Evolutionary conservation across 2,113 vertebrate species (phyloP), one percentile per base, ranked within the genome.

Genomic region (Pycnonotus jocosus): DNA sequence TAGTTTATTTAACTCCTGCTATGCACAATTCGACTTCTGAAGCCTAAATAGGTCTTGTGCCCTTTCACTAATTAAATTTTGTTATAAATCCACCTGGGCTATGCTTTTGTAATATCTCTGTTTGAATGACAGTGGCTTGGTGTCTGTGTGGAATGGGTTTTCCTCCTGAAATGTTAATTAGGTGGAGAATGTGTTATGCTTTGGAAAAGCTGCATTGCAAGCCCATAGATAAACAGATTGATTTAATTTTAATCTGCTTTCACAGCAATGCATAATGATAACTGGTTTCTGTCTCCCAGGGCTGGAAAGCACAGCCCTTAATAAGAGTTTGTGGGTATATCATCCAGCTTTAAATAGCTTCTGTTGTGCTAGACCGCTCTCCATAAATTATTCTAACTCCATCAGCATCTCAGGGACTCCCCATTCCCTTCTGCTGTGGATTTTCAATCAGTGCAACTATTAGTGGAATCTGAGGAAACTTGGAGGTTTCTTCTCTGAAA

Each of bases 201-300:
- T 86, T 93, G 91, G 61, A 96, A 95, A 88, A 93, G 79, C 96
- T 94, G 95, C 79, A 79, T 84, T 92, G 93, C 95, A 94, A 97
- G 60, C 94, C 93, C 88, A 72, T 95, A 97, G 96, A 97, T 97
- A 98, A 98, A 98, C 98, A 98, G 97, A 97, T 97, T 95, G 97
- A 97, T 98, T 98, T 98, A 96, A 98, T 98, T 98, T 98, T 97
- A 97, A 98, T 98, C 97, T 98, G 92, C 93, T 95, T 98, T 97
- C 97, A 71, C 97, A 97, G 97, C 69, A 95, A 94, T 95, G 96
- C 97, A 97, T 98, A 95, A 91, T 93, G 97, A 97, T 97, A 97
- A 86, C 97, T 79, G 93, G 93, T 87, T 97, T 96, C 89, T 95
- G 95, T 97, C 97, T 97, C 97, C 5, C 40, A 95, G 97, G 97